Evolutionary conservation across 2,888 invertebrate species (phyloP).

Genomic region (Tolmerus cingulatus): DNA sequence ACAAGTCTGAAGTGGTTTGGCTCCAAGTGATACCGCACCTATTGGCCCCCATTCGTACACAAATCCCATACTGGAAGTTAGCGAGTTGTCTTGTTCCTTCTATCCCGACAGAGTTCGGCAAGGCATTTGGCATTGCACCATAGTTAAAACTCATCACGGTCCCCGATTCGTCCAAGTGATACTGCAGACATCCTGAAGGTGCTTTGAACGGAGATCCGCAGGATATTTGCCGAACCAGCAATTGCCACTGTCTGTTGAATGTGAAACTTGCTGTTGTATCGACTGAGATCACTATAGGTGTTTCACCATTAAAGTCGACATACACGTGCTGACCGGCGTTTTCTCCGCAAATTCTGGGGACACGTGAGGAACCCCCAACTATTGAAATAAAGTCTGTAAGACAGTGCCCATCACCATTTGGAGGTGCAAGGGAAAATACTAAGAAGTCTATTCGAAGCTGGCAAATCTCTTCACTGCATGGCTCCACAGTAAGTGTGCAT

Average conservation of each 20-base stretch:
- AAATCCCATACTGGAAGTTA: conserved; percentile 79
- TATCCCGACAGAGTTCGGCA: conserved; percentile 65
- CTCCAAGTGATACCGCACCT: conserved; percentile 77
- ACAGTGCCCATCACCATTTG: conserved; percentile 77
- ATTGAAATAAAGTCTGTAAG: conserved; percentile 74
- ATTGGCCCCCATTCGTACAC: conserved; percentile 76
- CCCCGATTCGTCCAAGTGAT: conserved; percentile 70
- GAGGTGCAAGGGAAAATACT: conserved; percentile 75
- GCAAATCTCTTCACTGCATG: conserved; percentile 68
- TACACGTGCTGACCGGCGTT: conserved; percentile 82
- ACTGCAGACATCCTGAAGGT: conserved; percentile 81
- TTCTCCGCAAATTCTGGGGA: conserved; percentile 80
- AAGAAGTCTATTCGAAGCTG: conserved; percentile 81
- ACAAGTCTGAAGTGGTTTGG: conserved; percentile 66
- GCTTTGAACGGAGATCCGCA: conserved; percentile 77
- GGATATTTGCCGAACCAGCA: conserved; percentile 75
- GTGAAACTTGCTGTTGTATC: conserved; percentile 70
- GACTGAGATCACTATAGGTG: conserved; percentile 73
- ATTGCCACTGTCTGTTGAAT: conserved; percentile 77
- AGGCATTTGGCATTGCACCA: conserved; percentile 70
- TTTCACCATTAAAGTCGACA: conserved; percentile 75
- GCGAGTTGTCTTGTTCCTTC: conserved; percentile 76
- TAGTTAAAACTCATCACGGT: conserved; percentile 81
- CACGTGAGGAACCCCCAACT: conserved; percentile 72
- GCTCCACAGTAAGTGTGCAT: conserved; percentile 76